A percentile compares a stretch with the other conserved stretches of the same genome.
phyloP scores from a whole-genome alignment of 2,113 vertebrate genomes.

The Rhombomys opimus region DNA sequence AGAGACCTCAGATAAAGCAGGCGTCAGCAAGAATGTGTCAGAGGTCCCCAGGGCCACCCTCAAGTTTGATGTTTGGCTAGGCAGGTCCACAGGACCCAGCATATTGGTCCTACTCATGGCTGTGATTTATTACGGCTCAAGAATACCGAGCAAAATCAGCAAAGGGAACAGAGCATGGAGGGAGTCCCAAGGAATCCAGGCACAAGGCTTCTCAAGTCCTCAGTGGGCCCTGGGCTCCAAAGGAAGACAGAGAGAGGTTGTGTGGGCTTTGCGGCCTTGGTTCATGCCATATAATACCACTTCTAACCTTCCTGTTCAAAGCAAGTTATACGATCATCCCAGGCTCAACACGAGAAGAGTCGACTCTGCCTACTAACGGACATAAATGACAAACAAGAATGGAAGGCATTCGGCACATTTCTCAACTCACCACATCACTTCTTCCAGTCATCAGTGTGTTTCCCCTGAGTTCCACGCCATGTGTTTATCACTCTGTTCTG shows the following conservation, averaged over 20 bases:
- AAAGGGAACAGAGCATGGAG: neutral
- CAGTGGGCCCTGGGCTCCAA: neutral
- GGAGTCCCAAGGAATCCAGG: neutral
- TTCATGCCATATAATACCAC: neutral
- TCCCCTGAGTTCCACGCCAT: neutral
- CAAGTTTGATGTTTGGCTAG: neutral
- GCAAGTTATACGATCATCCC: neutral
- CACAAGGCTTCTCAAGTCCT: neutral
- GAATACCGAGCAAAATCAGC: conserved; percentile 31
- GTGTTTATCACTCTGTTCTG: neutral
- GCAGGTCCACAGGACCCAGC: neutral
- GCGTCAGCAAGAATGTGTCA: neutral
- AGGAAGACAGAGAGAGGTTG: neutral
- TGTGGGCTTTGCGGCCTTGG: neutral
- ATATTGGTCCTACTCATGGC: neutral
- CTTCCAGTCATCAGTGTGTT: neutral
- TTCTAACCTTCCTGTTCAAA: neutral
- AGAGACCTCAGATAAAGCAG: neutral
- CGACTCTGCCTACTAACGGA: neutral
- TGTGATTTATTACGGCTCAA: conserved; percentile 40
- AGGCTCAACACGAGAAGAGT: neutral
- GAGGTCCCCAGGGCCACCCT: neutral
- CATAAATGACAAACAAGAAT: neutral
- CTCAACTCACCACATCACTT: neutral
- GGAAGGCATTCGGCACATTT: neutral